These are phyloP conservation scores for Herminia tarsipennalis DNA, from an alignment of 2,888 invertebrate species.

Conservation along the genomic window DNA sequence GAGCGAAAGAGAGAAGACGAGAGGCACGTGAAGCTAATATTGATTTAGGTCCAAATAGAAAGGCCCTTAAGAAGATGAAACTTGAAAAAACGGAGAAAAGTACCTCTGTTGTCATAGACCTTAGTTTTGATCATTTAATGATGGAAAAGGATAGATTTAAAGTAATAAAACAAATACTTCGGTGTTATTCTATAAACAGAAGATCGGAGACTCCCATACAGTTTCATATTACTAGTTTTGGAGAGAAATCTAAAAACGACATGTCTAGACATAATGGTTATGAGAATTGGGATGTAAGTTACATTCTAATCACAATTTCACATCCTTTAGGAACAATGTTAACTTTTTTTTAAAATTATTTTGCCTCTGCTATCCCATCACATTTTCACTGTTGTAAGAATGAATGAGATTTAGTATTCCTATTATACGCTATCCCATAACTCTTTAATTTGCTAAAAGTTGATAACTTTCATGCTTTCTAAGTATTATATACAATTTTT, in stretches of 20 bases:
- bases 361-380: no score
- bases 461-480: no score
- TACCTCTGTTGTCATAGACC: constrained; percentile 92
- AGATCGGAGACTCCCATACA: constrained; percentile 92
- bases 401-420: no score
- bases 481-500: no score
- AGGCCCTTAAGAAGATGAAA: constrained; percentile 90
- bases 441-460: no score
- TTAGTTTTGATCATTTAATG: constrained; percentile 97
- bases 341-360: no score
- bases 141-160: constrained; percentile 94
- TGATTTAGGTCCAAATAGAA: constrained; percentile 91
- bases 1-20: constrained; percentile 88
- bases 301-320: constrained; percentile 2
- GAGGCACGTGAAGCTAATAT: constrained; percentile 90
- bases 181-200: constrained; percentile 96
- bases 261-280: constrained; percentile 94
- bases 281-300: constrained; percentile 95
- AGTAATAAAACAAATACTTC: constrained; percentile 94
- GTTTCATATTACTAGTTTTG: constrained; percentile 93
- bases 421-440: no score
- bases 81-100: constrained; percentile 89
- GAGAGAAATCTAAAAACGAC: constrained; percentile 89
- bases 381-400: no score
- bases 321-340: neutral